Conservation (phyloP, 2,797 vertebrate species). For the Spinus pinus region DNA sequence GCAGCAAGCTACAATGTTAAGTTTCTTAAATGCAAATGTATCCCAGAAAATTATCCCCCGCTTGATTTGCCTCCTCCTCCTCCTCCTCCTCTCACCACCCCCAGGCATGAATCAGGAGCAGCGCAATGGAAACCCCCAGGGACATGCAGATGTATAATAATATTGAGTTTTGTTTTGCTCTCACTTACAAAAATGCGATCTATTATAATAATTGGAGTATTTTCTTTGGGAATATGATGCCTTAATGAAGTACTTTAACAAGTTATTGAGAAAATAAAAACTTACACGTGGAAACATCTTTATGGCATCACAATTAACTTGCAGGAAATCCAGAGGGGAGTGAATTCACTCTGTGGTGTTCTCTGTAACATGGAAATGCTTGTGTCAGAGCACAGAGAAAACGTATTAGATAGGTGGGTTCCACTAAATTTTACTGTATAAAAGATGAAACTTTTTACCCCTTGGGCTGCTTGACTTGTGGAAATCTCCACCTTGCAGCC, state of each 20-base stretch:
- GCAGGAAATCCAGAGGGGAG: background rate
- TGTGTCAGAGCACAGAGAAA: background rate
- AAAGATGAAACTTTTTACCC: background rate
- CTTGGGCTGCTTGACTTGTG: background rate
- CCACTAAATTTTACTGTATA: background rate
- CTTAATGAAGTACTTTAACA: background rate
- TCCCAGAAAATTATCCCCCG: background rate
- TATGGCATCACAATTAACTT: background rate
- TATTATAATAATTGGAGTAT: background rate
- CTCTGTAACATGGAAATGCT: background rate
- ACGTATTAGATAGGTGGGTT: background rate
- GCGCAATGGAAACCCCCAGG: background rate
- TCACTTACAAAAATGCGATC: background rate
- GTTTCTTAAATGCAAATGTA: background rate
- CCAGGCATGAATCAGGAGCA: background rate
- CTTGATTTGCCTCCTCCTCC: background rate
- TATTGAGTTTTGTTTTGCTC: background rate
- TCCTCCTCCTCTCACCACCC: background rate
- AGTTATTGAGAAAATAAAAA: background rate
- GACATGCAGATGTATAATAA: background rate
- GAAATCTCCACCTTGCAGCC: background rate
- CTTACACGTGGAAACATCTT: background rate
- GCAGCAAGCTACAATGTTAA: background rate
- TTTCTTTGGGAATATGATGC: background rate
- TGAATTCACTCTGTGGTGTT: background rate